These are phyloP conservation scores for Venustaconcha ellipsiformis DNA, from an alignment of 1,140 invertebrate species.

Conservation along the genomic window DNA sequence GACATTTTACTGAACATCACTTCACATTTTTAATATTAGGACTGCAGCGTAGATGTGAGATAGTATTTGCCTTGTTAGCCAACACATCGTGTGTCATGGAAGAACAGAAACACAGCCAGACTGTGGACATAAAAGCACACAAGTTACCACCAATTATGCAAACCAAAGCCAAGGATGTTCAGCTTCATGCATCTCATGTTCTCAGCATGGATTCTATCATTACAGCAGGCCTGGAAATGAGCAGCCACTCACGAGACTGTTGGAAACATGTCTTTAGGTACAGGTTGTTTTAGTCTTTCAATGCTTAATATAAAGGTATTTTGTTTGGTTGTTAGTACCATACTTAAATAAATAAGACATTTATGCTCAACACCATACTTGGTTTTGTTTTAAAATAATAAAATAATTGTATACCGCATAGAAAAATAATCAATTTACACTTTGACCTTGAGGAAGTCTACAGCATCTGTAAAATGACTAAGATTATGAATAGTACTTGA, in stretches of 20 bases:
- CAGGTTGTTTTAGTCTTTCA: too few species aligned
- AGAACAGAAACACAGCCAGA: constrained; percentile 37
- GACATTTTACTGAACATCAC: background rate
- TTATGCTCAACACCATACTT: too few species aligned
- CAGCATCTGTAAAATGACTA: too few species aligned
- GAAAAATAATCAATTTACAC: too few species aligned
- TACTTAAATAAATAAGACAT: too few species aligned
- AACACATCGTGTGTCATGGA: constrained; percentile 73
- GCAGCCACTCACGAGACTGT: constrained; percentile 89
- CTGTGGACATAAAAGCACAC: constrained; percentile 27
- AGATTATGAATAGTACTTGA: too few species aligned
- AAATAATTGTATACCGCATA: too few species aligned
- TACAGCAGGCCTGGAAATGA: constrained; percentile 86
- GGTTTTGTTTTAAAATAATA: too few species aligned
- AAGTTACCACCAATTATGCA: constrained; percentile 34
- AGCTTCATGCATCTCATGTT: constrained; percentile 82
- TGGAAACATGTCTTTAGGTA: constrained; percentile 94
- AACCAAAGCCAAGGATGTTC: constrained; percentile 54
- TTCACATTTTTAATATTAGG: constrained; percentile 67
- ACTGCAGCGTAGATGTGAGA: constrained; percentile 86
- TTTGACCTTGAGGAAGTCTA: too few species aligned
- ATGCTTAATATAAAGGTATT: too few species aligned
- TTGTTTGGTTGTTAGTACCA: too few species aligned
- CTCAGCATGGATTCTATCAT: constrained; percentile 89
- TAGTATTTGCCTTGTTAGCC: constrained; percentile 83